A percentile compares a stretch with the other conserved stretches of the same genome.
Evolutionary conservation across 2,888 invertebrate species (phyloP).

Genomic region (Camponotus fellah): DNA sequence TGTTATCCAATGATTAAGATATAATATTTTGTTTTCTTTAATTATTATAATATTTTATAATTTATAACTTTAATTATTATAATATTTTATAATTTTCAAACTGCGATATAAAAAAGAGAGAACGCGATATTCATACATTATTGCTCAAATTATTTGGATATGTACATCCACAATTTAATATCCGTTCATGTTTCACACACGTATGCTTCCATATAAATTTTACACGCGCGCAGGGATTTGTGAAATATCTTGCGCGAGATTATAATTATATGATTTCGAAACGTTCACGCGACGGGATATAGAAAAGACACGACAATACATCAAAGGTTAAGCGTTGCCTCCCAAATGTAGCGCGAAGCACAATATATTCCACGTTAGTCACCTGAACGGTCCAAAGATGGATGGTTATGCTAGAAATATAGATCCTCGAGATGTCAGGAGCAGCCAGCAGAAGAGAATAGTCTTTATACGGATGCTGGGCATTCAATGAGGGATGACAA

Average conservation of each 20-base stretch:
- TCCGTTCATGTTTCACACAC: background rate
- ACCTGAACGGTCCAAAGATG: constrained; percentile 65
- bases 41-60: too few species aligned
- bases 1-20: constrained; percentile 36
- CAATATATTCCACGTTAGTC: constrained; percentile 61
- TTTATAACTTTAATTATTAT: background rate
- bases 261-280: constrained; percentile 30
- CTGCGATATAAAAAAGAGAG: constrained; percentile 22
- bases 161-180: constrained; percentile 48
- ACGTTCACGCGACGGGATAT: background rate
- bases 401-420: constrained; percentile 57
- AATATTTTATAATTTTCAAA: background rate
- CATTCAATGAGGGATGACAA: constrained; percentile 68
- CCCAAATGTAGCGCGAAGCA: constrained; percentile 43
- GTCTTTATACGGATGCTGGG: constrained; percentile 67
- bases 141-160: constrained; percentile 40
- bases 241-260: background rate
- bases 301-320: constrained; percentile 1
- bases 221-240: background rate
- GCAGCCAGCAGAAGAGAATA: constrained; percentile 63
- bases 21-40: too few species aligned
- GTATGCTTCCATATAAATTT: background rate
- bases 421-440: constrained; percentile 61
- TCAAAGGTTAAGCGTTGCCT: constrained; percentile 19
- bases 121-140: constrained; percentile 27